Percentiles rank a stretch among this genome's conserved stretches.
These are phyloP conservation scores for Knipowitschia caucasica DNA, from an alignment of 2,797 vertebrate genomes.

Conservation along the genomic window DNA sequence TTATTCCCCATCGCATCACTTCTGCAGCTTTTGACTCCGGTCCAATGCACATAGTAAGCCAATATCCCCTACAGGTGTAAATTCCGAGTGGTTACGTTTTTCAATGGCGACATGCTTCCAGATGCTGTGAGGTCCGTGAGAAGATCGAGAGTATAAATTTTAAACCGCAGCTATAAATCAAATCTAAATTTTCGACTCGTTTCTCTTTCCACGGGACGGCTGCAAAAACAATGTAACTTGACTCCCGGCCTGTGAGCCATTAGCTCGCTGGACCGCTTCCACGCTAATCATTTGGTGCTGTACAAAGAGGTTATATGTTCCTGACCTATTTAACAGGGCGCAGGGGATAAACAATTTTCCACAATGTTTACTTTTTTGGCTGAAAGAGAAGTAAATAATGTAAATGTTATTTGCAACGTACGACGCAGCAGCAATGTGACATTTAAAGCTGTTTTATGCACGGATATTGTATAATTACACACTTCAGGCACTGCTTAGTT, in stretches of 20 bases:
- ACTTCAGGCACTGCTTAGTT: too few species aligned
- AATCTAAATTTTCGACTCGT: slow-evolving; percentile 70
- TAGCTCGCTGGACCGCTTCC: slow-evolving; percentile 65
- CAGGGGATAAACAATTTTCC: background rate
- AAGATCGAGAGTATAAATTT: slow-evolving; percentile 74
- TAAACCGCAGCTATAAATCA: slow-evolving; percentile 75
- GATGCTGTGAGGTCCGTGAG: slow-evolving; percentile 68
- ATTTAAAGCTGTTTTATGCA: too few species aligned
- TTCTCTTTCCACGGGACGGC: slow-evolving; percentile 67
- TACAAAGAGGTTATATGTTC: slow-evolving; percentile 60
- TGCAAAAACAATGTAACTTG: slow-evolving; percentile 76
- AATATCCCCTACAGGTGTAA: slow-evolving; percentile 74
- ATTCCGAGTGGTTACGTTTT: slow-evolving; percentile 64
- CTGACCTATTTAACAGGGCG: slow-evolving; percentile 60
- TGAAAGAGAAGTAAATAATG: background rate
- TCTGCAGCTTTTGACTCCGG: slow-evolving; percentile 58
- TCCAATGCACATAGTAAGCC: slow-evolving; percentile 69
- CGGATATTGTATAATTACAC: too few species aligned
- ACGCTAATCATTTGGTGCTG: slow-evolving; percentile 66
- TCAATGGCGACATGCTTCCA: slow-evolving; percentile 71
- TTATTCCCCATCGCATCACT: slow-evolving; percentile 59
- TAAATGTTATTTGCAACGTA: background rate
- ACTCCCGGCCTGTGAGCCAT: slow-evolving; percentile 70
- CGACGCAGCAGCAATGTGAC: too few species aligned
- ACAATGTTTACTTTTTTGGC: background rate